Base-by-base conservation (phyloP, 2,888 invertebrate genomes). In the Cataglyphis livida region DNA sequence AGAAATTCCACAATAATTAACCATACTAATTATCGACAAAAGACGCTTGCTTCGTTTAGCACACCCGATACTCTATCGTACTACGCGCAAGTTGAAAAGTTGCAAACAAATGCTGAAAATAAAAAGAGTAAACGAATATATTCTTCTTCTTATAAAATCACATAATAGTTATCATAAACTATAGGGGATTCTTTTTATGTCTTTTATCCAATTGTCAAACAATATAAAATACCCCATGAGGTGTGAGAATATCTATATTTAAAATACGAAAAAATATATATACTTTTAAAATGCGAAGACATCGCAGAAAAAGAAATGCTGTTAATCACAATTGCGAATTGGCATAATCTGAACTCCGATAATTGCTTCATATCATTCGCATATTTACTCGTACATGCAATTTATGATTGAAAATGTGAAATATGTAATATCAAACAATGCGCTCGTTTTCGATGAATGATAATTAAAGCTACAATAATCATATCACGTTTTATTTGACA, bases 401-500 rank as follows among this genome's bases (percentile, higher is more conserved):
- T n/a, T 61, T 61, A 32, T n/a, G 32, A 25, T 38, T n/a, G 62
- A 62, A 62, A 62, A 62, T 62, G 35, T 10, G 32, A 32, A 62
- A 38, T n/a, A 35, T n/a, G 62, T 3, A 35, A 62, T 62, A 62
- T 62, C 21, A 35, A 35, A 62, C n/a, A 35, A 62, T 35, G n/a
- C 62, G n/a, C 10, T 62, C 10, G 12, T 62, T 62, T 35, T n/a
- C 5, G 62, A 62, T 18, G 61, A 62, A 35, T n/a, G 61, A n/a
- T 32, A 61, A 61, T 38, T 62, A 62, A 35, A 35, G n/a, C n/a
- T n/a, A 4, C n/a, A 35, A 62, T 21, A 62, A 62, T 7, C 61
- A 18, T 25, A 18, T 62, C 35, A n/a, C 35, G 62, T 35, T 62
- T 61, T 12, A 59, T 59, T 59, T 59, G 59, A 25, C 28, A 25